A percentile compares a stretch with the other conserved stretches of the same genome.
These are phyloP conservation scores for Sciurus niger DNA, from an alignment of 2,113 vertebrate genomes.

Conservation along the genomic window DNA sequence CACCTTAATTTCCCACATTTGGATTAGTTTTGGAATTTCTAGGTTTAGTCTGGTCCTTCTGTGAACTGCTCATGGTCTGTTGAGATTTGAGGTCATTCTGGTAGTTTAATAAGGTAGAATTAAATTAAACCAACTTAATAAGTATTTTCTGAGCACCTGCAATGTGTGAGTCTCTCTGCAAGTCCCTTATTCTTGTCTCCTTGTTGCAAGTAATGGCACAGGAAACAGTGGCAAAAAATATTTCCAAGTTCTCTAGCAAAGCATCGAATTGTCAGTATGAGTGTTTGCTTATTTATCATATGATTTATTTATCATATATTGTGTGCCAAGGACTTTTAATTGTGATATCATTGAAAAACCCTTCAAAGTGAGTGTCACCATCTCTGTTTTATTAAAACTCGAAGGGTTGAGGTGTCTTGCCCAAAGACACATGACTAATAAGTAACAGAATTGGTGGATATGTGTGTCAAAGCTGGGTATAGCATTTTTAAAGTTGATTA, in stretches of 20 bases:
- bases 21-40: not conserved
- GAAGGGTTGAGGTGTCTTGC: not conserved
- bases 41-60: not conserved
- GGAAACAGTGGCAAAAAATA: not conserved
- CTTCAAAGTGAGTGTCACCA: no score
- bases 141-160: not conserved
- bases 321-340: not conserved
- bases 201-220: not conserved
- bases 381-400: not conserved
- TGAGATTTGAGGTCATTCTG: not conserved
- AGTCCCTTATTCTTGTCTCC: not conserved
- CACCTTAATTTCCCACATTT: not conserved
- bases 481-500: not conserved
- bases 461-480: not conserved
- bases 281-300: not conserved
- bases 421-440: not conserved
- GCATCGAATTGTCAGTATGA: not conserved
- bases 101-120: not conserved
- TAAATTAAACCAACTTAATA: slow-evolving; percentile 8
- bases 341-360: not conserved
- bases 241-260: not conserved
- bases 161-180: not conserved
- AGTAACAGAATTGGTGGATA: not conserved
- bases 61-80: not conserved
- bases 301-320: not conserved